These are phyloP conservation scores for Oncorhynchus keta DNA, from an alignment of 2,113 vertebrate species.

Conservation along the genomic window DNA sequence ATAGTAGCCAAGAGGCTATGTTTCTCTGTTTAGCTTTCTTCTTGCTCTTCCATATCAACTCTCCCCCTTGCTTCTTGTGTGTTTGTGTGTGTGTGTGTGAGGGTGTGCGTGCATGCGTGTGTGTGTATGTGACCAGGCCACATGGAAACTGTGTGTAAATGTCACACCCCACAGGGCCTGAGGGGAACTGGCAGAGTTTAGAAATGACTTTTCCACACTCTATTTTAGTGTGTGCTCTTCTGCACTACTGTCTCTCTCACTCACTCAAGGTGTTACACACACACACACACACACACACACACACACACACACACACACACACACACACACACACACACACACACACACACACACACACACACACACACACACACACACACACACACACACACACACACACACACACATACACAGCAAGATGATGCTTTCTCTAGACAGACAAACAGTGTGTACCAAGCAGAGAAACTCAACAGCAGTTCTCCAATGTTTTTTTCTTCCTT, in stretches of 20 bases:
- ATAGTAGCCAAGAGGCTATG: neutral
- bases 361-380: conserved; percentile 8
- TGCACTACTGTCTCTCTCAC: conserved; percentile 14
- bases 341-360: conserved; percentile 6
- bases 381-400: neutral
- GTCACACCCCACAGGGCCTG: conserved; percentile 47
- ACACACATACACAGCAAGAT: neutral
- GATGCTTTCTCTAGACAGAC: neutral
- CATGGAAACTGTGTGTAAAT: conserved; percentile 32
- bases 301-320: conserved; percentile 11
- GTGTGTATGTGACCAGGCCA: neutral
- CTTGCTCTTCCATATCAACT: no score
- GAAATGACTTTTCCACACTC: conserved; percentile 44
- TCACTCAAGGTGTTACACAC: neutral
- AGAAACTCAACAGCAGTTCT: neutral
- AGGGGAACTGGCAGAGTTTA: conserved; percentile 37
- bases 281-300: conserved; percentile 5
- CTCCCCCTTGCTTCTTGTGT: neutral
- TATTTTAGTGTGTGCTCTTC: conserved; percentile 34
- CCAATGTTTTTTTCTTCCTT: neutral
- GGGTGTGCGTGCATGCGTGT: neutral
- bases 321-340: conserved; percentile 9
- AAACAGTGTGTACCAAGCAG: neutral
- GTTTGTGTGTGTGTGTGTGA: neutral
- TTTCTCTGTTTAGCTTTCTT: no score